Base-by-base conservation (phyloP, 2,797 vertebrate genomes). In the Arvicola amphibius region DNA sequence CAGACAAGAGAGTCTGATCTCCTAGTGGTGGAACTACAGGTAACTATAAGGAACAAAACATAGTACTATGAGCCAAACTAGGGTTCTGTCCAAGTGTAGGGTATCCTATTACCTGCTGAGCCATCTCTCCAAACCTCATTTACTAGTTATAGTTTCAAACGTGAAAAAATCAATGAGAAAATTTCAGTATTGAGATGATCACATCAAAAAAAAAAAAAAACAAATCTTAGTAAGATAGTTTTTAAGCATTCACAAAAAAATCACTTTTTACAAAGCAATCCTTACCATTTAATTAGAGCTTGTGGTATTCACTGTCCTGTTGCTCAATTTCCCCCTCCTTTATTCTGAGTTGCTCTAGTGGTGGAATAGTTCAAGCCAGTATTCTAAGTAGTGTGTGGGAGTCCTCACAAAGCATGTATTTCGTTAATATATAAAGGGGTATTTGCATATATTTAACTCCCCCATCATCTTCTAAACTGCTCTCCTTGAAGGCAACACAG, bases 371-470 rank as follows among this genome's bases (percentile, higher is more conserved):
- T 96, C 88, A 91, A 96, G 79, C 78, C 84, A 94, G 71, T 74
- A 61, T 97, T 95, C 91, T 97, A 92, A 94, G 61, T 94, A 48
- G 32, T 96, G 61, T 90, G 97, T 97, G 89, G 91, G 97, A 87
- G 95, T 94, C 80, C 85, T 96, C 71, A 85, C 92, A 90, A 91
- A 92, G 86, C 77, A 91, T 59, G 74, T 80, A 95, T 92, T 95
- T 97, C 95, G 79, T 96, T 96, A 96, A 96, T 92, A 97, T 83
- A 97, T 87, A 95, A 94, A 61, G 59, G 67, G 89, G 89, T 94
- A 88, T 97, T 56, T 95, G 86, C 94, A 95, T 96, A 83, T 94
- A 97, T 97, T 97, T 94, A 94, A 94, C 92, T 83, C 96, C 96
- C 93, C 96, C 91, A 63, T 79, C 87, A 86, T 94, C 67, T 91